Base-by-base conservation (phyloP, 2,888 invertebrate genomes). In the Trichopoda pennipes region DNA sequence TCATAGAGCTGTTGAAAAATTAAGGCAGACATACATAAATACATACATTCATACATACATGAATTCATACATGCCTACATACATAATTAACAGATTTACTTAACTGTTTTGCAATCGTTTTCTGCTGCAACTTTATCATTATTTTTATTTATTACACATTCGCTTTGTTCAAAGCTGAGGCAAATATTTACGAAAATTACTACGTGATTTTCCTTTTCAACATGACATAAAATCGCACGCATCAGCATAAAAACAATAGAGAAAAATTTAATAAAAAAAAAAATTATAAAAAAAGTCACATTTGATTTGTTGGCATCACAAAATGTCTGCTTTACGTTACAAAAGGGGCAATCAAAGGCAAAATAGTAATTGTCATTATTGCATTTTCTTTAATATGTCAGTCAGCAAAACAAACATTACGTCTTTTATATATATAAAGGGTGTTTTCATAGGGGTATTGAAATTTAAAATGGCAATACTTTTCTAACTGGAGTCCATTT, bases 161-260 rank as follows among this genome's bases (percentile, higher is more conserved):
- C 17, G 47, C 21, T 69, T 64, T 72, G 17, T 60, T 12, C 69
- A 42, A 23, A 51, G 23, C 47, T 75, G 80, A 58, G 35, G 63
- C 42, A 80, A n/a, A 75, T 70, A 64, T 75, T 75, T 75, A 64
- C 53, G 53, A 53, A 72, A 78, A 53, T 53, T 21, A 60, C 55
- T 68, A 68, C 63, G 75, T 69, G 74, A 42, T 80, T 60, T 56
- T n/a, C n/a, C 44, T 53, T 66, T 28, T n/a, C n/a, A n/a, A 16
- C 9, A 17, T 58, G 14, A 44, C 19, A 28, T 14, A 16, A 32
- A 61, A 63, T 16, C 21, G 32, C 53, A 53, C 28, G 12, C 44
- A n/a, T 17, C 16, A 14, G 35, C 17, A 28, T 17, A 49, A n/a
- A n/a, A n/a, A 42, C 4, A 16, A 16, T 51, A 28, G 10, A 19